These are phyloP conservation scores for Hestina assimilis DNA, from an alignment of 1,140 invertebrate species.

Conservation along the genomic window DNA sequence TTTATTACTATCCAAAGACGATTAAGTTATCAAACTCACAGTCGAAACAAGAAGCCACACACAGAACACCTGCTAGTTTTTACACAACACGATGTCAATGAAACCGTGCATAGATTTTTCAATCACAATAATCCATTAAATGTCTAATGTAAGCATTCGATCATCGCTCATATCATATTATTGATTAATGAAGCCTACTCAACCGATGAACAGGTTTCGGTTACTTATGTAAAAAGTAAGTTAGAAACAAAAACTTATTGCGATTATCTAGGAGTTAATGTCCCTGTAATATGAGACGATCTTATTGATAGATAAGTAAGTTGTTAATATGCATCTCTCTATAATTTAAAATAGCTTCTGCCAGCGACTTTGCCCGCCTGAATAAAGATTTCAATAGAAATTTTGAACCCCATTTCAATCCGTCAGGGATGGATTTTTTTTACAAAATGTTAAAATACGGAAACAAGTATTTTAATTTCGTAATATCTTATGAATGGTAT, in stretches of 20 bases:
- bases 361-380: too few relatives aligned
- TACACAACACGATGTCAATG: neutral
- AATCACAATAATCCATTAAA: constrained; percentile 1
- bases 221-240: constrained; percentile 2
- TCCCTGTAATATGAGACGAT: constrained; percentile 1
- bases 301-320: neutral
- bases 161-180: neutral
- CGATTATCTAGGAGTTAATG: neutral
- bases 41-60: neutral
- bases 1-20: too few relatives aligned
- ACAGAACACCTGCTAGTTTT: neutral
- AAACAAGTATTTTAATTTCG: too few relatives aligned
- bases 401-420: too few relatives aligned
- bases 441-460: too few relatives aligned
- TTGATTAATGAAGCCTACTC: neutral
- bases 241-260: neutral
- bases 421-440: too few relatives aligned
- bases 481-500: too few relatives aligned
- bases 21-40: neutral
- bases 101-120: neutral
- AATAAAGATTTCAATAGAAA: too few relatives aligned
- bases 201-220: neutral
- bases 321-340: neutral
- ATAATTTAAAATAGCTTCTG: too few relatives aligned
- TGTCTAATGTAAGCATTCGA: constrained; percentile 10